Conservation (phyloP, 2,888 invertebrate species). For the Dusona sp. region DNA sequence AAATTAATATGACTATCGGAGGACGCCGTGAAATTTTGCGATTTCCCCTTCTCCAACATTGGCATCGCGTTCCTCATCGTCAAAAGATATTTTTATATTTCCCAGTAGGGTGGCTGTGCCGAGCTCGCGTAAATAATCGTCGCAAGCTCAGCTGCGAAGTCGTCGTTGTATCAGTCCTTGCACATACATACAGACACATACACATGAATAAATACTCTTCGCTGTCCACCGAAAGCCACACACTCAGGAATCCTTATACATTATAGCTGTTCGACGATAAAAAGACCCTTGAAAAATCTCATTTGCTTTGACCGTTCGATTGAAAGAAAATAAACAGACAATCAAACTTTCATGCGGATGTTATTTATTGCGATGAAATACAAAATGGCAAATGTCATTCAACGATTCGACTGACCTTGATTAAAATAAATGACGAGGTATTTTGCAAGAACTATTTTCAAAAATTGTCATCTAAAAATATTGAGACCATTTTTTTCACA, state of each 20-base stretch:
- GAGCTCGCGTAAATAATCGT: slow-evolving; percentile 67
- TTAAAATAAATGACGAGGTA: slow-evolving; percentile 18
- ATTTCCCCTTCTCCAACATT: slow-evolving; percentile 6
- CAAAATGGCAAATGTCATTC: slow-evolving; percentile 2
- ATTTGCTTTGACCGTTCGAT: slow-evolving; percentile 29
- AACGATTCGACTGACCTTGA: not conserved
- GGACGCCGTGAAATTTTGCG: not conserved
- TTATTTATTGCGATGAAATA: slow-evolving; percentile 29
- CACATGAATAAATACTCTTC: slow-evolving; percentile 2
- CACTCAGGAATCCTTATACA: not conserved
- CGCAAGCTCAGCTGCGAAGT: slow-evolving; percentile 52
- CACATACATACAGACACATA: not conserved
- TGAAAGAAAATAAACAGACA: slow-evolving; percentile 44
- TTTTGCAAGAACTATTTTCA: not conserved
- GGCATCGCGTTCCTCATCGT: slow-evolving; percentile 25
- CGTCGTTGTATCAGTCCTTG: slow-evolving; percentile 10
- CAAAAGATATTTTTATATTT: slow-evolving; percentile 71
- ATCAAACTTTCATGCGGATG: slow-evolving; percentile 38
- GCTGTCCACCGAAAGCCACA: slow-evolving; percentile 13
- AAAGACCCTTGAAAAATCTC: slow-evolving; percentile 22
- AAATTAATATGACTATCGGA: not conserved
- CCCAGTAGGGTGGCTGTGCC: slow-evolving; percentile 62
- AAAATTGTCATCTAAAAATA: not conserved
- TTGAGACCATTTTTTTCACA: not conserved
- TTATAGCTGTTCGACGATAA: not conserved